Evolutionary conservation across 2,113 vertebrate genomes (phyloP).

Genomic region (Mus spicilegus): DNA sequence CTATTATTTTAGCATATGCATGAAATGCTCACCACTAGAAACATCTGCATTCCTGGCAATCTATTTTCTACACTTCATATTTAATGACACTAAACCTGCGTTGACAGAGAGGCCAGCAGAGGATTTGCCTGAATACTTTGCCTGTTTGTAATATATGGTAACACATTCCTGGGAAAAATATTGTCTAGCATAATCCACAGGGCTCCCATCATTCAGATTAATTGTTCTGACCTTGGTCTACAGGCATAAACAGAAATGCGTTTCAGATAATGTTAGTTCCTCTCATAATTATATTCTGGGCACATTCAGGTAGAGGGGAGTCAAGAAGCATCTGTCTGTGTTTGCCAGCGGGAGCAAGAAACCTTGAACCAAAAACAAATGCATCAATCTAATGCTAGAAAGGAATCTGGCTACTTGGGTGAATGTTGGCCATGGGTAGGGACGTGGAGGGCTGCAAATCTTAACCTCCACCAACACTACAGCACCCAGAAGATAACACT

Average conservation of each 20-base stretch:
- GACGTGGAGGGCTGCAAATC: slow-evolving; percentile 52
- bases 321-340: slow-evolving; percentile 77
- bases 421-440: slow-evolving; percentile 44
- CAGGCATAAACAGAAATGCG: slow-evolving; percentile 81
- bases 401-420: slow-evolving; percentile 57
- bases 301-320: slow-evolving; percentile 77
- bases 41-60: slow-evolving; percentile 65
- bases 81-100: slow-evolving; percentile 61
- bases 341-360: slow-evolving; percentile 80
- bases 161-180: slow-evolving; percentile 50
- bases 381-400: slow-evolving; percentile 68
- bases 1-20: slow-evolving; percentile 66
- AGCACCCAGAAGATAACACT: slow-evolving; percentile 8
- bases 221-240: slow-evolving; percentile 84
- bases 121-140: slow-evolving; percentile 70
- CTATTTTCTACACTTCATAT: slow-evolving; percentile 68
- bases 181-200: slow-evolving; percentile 54
- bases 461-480: slow-evolving; percentile 40
- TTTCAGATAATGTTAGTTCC: slow-evolving; percentile 82
- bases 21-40: background rate
- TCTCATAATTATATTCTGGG: slow-evolving; percentile 74
- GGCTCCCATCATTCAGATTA: slow-evolving; percentile 82
- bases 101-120: slow-evolving; percentile 76
- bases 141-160: slow-evolving; percentile 68
- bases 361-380: slow-evolving; percentile 82